phyloP scores from a whole-genome alignment of 2,797 vertebrate species.

The Botia almorhae region DNA sequence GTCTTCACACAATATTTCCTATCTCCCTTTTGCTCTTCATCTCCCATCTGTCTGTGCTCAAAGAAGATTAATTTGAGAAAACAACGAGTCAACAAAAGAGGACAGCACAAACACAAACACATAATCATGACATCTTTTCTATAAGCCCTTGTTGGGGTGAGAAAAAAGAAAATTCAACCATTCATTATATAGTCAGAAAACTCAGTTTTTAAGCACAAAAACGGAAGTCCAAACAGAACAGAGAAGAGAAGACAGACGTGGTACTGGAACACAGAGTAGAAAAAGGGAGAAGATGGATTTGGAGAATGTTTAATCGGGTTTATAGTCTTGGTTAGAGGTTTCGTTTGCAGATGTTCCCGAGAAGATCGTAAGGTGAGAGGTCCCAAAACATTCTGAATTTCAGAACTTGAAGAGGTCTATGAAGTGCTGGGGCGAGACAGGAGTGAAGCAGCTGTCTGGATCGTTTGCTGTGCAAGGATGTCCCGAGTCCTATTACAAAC shows the following conservation, averaged over 20 bases:
- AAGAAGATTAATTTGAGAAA: neutral
- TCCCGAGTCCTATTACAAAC: slow-evolving; percentile 94
- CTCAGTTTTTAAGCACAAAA: neutral
- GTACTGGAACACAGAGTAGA: slow-evolving; percentile 21
- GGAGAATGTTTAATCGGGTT: slow-evolving; percentile 15
- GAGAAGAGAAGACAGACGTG: slow-evolving; percentile 20
- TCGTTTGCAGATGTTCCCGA: slow-evolving; percentile 8
- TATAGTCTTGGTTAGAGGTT: slow-evolving; percentile 18
- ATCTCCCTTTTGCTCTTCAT: neutral
- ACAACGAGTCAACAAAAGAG: neutral
- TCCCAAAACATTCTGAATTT: slow-evolving; percentile 45
- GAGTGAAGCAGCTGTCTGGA: slow-evolving; percentile 88
- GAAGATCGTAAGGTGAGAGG: neutral
- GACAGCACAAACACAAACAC: slow-evolving; percentile 13
- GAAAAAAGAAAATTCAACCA: slow-evolving; percentile 1
- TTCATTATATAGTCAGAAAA: neutral
- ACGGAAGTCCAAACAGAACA: neutral
- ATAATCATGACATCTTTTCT: slow-evolving; percentile 55
- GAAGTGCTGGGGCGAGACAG: slow-evolving; percentile 97
- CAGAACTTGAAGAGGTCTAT: slow-evolving; percentile 97
- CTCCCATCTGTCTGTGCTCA: slow-evolving; percentile 28
- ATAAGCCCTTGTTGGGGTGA: slow-evolving; percentile 57
- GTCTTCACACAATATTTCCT: neutral
- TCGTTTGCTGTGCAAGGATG: slow-evolving; percentile 94
- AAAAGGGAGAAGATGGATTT: slow-evolving; percentile 15